These are phyloP conservation scores for Chionodraco myersi DNA, from an alignment of 2,113 vertebrate genomes.

Conservation along the genomic window DNA sequence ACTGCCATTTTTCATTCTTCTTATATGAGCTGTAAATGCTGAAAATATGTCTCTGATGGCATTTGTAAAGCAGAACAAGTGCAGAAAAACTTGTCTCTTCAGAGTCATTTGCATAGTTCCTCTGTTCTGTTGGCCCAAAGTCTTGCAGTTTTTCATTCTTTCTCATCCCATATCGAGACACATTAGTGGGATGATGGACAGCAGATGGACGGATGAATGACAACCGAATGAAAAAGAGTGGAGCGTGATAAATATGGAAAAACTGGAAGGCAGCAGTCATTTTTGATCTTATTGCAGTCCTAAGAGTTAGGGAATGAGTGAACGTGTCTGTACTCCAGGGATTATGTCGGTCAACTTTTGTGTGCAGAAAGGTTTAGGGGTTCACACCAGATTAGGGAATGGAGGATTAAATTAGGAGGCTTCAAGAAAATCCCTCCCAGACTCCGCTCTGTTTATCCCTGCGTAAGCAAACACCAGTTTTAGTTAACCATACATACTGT, in stretches of 20 bases:
- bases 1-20: conserved; percentile 36
- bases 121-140: background rate
- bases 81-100: conserved; percentile 11
- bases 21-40: conserved; percentile 20
- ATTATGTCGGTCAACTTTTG: conserved; percentile 78
- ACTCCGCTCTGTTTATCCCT: conserved; percentile 67
- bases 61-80: background rate
- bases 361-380: conserved; percentile 78
- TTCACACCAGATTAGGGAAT: conserved; percentile 81
- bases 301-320: conserved; percentile 56
- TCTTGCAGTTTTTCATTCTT: background rate
- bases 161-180: background rate
- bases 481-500: conserved; percentile 40
- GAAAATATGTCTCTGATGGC: conserved; percentile 17
- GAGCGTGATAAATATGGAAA: conserved; percentile 30
- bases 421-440: conserved; percentile 77
- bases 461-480: conserved; percentile 69
- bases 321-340: conserved; percentile 58
- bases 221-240: conserved; percentile 11
- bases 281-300: conserved; percentile 26
- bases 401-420: conserved; percentile 82
- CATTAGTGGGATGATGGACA: conserved; percentile 21
- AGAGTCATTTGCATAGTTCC: background rate
- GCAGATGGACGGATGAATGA: conserved; percentile 46
- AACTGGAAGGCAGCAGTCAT: conserved; percentile 35